Percentiles rank a stretch among this genome's conserved stretches.
phyloP scores from a whole-genome alignment of 2,797 vertebrate genomes.

The Naso thynnoides region DNA sequence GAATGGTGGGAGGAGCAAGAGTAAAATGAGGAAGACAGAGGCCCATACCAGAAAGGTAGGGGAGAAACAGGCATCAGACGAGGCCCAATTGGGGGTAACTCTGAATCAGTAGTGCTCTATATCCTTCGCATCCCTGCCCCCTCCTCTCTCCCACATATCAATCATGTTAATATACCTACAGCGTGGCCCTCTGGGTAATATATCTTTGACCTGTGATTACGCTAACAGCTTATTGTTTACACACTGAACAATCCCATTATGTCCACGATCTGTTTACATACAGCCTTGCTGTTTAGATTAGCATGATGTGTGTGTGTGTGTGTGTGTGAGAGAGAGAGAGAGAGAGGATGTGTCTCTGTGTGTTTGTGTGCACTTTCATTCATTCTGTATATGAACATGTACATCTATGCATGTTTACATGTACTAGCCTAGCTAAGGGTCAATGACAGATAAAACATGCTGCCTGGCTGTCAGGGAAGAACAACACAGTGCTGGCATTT shows the following conservation, averaged over 20 bases:
- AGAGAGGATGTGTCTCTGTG: constrained; percentile 39
- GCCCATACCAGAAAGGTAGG: constrained; percentile 54
- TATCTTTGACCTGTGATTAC: constrained; percentile 85
- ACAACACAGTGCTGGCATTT: constrained; percentile 14
- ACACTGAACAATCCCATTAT: constrained; percentile 86
- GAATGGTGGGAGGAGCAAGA: constrained; percentile 34
- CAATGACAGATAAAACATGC: constrained; percentile 39
- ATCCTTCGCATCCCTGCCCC: constrained; percentile 62
- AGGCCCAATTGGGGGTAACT: constrained; percentile 79
- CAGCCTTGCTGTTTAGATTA: constrained; percentile 82
- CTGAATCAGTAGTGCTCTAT: constrained; percentile 78
- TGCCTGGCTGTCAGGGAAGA: constrained; percentile 25
- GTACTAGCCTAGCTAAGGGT: constrained; percentile 49
- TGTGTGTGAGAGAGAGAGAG: constrained; percentile 25
- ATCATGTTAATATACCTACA: constrained; percentile 83
- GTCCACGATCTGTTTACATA: constrained; percentile 82
- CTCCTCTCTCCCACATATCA: constrained; percentile 75
- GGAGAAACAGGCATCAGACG: constrained; percentile 48
- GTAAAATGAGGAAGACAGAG: constrained; percentile 59
- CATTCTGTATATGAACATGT: constrained; percentile 28
- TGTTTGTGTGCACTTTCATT: constrained; percentile 36
- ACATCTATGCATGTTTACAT: constrained; percentile 28
- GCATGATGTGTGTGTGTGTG: constrained; percentile 41
- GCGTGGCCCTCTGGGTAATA: constrained; percentile 80
- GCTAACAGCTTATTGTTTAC: constrained; percentile 86